Evolutionary conservation across 2,113 vertebrate genomes (phyloP), one percentile per base, ranked within the genome.

Genomic region (Calidris pugnax): DNA sequence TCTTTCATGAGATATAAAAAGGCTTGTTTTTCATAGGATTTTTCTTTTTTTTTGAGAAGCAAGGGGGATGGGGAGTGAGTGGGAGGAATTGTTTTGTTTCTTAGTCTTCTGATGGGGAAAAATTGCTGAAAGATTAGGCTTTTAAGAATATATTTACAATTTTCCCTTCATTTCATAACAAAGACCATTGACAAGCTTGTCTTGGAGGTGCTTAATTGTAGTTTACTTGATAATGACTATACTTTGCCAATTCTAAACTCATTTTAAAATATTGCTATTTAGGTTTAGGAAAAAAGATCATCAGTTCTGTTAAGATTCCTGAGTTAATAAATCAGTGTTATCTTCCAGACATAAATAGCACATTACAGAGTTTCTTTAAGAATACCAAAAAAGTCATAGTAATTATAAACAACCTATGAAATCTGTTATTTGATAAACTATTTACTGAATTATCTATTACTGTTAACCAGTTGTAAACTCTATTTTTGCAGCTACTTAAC

Each of bases 141-240:
- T 97, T 94, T 85, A 69, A 82, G 57, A 87, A 45, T 85, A 71
- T 88, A 95, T 94, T 93, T 87, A 79, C 19, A 72, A 37, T 91
- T 87, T 90, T 28, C 10, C 32, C 13, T 9, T 82, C 48, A 66
- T 87, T 91, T 87, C 24, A 50, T 94, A 94, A 89, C n/a, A 93
- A 90, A 93, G 28, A 33, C n/a, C 14, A 18, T 33, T 85, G 73
- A 60, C 69, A 89, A 72, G 39, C 32, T 68, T 74, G 10, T 74
- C 59, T 83, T 85, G 12, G 26, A 77, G 55, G 41, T 33, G 3
- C 22, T 91, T 93, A 86, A 90, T 83, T 95, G 60, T 10, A 72
- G 33, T 77, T 93, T 90, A 62, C 26, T 69, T 85, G 21, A 12
- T 59, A 78, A 69, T 60, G 14, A 68, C 39, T 68, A 28, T 30